These are phyloP conservation scores for Amiota mariae DNA, from an alignment of 2,888 invertebrate species.

Conservation along the genomic window DNA sequence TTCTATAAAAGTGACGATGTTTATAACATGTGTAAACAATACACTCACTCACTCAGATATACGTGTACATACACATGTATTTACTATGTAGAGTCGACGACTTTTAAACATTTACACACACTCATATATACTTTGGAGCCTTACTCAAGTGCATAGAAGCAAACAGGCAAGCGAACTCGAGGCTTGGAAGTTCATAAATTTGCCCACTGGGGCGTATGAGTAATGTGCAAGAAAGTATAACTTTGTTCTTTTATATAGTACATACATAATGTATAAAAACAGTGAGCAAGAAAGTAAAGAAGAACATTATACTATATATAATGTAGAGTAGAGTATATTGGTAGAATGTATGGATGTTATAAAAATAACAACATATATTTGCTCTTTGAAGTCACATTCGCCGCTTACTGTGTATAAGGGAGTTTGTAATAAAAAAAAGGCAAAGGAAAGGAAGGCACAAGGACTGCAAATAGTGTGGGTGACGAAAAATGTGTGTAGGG, in stretches of 20 bases:
- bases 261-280: not conserved
- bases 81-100: conserved; percentile 43
- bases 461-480: conserved; percentile 8
- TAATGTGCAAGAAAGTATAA: conserved; percentile 57
- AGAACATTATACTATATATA: not conserved
- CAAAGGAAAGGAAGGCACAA: not conserved
- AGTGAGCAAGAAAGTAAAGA: not conserved
- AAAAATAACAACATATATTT: not conserved
- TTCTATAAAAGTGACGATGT: not conserved
- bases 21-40: conserved; percentile 9
- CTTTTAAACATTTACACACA: conserved; percentile 19
- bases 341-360: not conserved
- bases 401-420: not conserved
- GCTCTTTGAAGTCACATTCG: not conserved
- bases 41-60: no score
- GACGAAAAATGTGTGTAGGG: conserved; percentile 27
- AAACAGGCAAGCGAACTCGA: conserved; percentile 26
- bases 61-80: no score
- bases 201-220: conserved; percentile 67
- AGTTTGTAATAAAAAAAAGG: not conserved
- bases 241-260: conserved; percentile 9
- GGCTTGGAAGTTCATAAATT: conserved; percentile 58
- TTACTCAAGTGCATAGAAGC: conserved; percentile 51
- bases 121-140: no score
- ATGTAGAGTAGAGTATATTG: not conserved